phyloP scores from a whole-genome alignment of 2,113 vertebrate species.

The Neodon shergylaensis region DNA sequence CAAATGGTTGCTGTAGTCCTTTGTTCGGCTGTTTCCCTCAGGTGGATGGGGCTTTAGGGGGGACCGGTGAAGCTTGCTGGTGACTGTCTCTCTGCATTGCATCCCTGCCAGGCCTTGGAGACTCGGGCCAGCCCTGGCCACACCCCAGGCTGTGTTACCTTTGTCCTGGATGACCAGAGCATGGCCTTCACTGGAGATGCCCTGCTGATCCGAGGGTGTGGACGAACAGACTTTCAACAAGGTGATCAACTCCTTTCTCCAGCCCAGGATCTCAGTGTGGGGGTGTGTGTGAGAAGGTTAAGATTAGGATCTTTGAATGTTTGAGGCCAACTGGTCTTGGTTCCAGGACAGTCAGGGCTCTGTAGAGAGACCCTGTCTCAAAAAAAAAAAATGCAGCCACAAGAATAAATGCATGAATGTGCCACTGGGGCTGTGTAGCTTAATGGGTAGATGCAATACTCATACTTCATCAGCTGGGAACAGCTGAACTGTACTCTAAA shows the following conservation, averaged over 20 bases:
- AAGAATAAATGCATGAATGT: constrained; percentile 18
- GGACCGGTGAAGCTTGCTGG: background rate
- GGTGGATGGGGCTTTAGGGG: background rate
- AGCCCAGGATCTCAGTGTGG: background rate
- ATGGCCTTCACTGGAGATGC: constrained; percentile 94
- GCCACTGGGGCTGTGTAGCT: background rate
- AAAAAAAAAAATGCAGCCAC: background rate
- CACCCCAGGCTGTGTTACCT: constrained; percentile 91
- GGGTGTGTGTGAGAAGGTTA: background rate
- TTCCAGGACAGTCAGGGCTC: background rate
- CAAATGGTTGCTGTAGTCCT: background rate
- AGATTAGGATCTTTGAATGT: background rate
- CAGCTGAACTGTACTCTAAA: background rate
- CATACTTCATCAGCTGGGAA: background rate
- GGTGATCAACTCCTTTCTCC: constrained; percentile 79
- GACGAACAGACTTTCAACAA: constrained; percentile 95
- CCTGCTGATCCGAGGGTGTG: constrained; percentile 93
- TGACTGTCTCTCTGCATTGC: constrained; percentile 35
- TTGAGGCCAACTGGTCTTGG: background rate
- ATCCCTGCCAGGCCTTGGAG: constrained; percentile 82
- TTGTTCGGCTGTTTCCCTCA: background rate
- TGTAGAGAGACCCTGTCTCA: background rate
- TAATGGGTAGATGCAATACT: background rate
- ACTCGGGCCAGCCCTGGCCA: constrained; percentile 92
- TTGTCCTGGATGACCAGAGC: constrained; percentile 87